Conservation (phyloP, 2,888 invertebrate species). For the Nymphalis c-album region DNA sequence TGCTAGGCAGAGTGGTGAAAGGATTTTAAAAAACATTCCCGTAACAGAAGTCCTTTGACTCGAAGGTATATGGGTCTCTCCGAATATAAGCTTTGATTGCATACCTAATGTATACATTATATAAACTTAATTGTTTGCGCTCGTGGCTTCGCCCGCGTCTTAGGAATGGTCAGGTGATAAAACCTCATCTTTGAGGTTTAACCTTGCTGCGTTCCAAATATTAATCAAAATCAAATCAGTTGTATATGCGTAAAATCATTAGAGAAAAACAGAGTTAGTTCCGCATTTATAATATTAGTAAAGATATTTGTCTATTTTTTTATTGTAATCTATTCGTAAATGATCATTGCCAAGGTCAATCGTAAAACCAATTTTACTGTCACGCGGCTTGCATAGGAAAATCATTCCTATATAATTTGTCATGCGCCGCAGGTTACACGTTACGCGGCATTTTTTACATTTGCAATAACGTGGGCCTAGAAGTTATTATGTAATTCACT, state of each 20-base stretch:
- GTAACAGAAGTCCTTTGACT: too few relatives aligned
- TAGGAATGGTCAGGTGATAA: too few relatives aligned
- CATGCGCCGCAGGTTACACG: conserved; percentile 22
- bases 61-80: too few relatives aligned
- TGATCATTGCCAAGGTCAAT: conserved; percentile 30
- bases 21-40: too few relatives aligned
- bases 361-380: conserved; percentile 35
- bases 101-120: too few relatives aligned
- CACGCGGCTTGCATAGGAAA: conserved; percentile 36
- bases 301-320: not conserved
- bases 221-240: too few relatives aligned
- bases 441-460: conserved; percentile 19
- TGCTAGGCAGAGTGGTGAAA: too few relatives aligned
- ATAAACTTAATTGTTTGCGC: too few relatives aligned
- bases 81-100: too few relatives aligned
- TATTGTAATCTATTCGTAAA: not conserved
- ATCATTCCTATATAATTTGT: conserved; percentile 32
- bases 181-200: too few relatives aligned
- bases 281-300: not conserved
- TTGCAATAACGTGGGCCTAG: not conserved
- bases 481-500: not conserved
- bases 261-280: not conserved
- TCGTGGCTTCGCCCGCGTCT: too few relatives aligned
- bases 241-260: not conserved
- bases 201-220: too few relatives aligned